Conservation (phyloP, 2,888 invertebrate species). For the Plemyria rubiginata region DNA sequence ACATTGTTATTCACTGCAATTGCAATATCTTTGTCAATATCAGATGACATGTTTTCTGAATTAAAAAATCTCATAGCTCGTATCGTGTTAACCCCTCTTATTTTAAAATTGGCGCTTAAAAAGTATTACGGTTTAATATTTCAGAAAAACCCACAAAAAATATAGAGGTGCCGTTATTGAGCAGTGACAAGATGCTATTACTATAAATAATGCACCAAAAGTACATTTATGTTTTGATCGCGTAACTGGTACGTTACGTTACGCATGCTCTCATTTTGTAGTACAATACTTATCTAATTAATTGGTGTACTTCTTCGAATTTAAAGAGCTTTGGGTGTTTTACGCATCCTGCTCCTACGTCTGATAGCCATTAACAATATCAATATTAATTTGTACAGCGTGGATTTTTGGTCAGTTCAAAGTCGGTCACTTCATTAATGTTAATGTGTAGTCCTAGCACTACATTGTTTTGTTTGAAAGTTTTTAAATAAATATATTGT, state of each 20-base stretch:
- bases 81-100: conserved; percentile 29
- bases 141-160: conserved; percentile 62
- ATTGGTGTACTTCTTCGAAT: conserved; percentile 12
- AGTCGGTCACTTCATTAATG: background rate
- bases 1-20: too few species aligned
- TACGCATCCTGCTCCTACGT: background rate
- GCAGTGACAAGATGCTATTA: conserved; percentile 48
- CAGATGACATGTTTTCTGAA: background rate
- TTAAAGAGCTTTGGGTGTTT: background rate
- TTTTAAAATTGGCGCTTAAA: conserved; percentile 21
- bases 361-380: background rate
- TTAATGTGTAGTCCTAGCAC: too few species aligned
- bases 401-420: background rate
- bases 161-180: conserved; percentile 55
- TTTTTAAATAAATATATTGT: too few species aligned
- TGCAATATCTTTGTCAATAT: too few species aligned
- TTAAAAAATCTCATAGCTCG: background rate
- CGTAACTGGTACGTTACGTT: conserved; percentile 33
- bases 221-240: conserved; percentile 31
- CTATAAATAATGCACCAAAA: conserved; percentile 31
- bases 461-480: too few species aligned
- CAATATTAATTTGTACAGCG: background rate
- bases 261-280: conserved; percentile 15
- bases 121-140: conserved; percentile 50
- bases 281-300: conserved; percentile 19